Percentiles rank a stretch among this genome's conserved stretches.
phyloP scores from a whole-genome alignment of 92 coral and sea anemone species.

The Palythoa caribaeorum region DNA sequence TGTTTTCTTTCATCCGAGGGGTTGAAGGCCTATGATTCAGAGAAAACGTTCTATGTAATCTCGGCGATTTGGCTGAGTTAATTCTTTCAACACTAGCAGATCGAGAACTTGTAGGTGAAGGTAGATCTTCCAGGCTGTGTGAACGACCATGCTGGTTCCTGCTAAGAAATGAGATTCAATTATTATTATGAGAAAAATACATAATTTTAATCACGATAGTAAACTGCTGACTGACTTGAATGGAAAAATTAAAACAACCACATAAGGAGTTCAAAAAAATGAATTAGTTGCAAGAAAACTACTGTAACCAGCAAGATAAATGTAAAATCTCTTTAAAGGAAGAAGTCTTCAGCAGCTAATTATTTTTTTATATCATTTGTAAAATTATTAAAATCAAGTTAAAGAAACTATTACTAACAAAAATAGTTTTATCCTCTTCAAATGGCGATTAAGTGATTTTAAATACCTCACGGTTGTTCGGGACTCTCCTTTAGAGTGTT shows the following conservation, averaged over 20 bases:
- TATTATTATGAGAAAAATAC: too few relatives aligned
- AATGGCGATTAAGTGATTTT: too few relatives aligned
- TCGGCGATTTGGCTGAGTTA: slow-evolving; percentile 70
- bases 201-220: too few relatives aligned
- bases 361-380: too few relatives aligned
- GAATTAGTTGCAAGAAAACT: too few relatives aligned
- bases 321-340: too few relatives aligned
- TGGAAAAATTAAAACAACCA: too few relatives aligned
- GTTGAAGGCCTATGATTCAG: slow-evolving; percentile 79
- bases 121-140: slow-evolving; percentile 83
- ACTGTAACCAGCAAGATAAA: too few relatives aligned
- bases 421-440: neutral
- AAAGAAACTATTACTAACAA: neutral
- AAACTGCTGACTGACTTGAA: too few relatives aligned
- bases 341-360: too few relatives aligned
- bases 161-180: neutral
- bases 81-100: slow-evolving; percentile 39
- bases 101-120: slow-evolving; percentile 65
- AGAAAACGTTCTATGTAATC: slow-evolving; percentile 83
- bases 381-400: too few relatives aligned
- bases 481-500: slow-evolving; percentile 56
- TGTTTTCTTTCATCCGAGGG: slow-evolving; percentile 81
- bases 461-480: slow-evolving; percentile 37
- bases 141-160: slow-evolving; percentile 61
- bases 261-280: too few relatives aligned